phyloP scores from a whole-genome alignment of 2,888 invertebrate species.

The Pharmacophagus antenor region DNA sequence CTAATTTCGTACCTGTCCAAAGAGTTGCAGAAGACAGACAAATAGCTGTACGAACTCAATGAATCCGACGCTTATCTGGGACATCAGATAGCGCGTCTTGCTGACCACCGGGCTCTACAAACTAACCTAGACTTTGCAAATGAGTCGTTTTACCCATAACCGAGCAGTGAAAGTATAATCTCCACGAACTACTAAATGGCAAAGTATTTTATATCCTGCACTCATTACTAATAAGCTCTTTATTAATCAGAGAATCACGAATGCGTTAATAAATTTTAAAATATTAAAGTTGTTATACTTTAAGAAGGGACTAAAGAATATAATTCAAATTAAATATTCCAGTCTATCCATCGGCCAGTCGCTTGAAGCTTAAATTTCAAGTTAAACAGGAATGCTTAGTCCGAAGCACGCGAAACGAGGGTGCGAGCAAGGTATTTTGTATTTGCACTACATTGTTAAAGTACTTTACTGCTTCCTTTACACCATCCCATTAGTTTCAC shows the following conservation, averaged over 20 bases:
- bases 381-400: conserved; percentile 47
- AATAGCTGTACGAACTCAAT: background rate
- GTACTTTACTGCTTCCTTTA: conserved; percentile 17
- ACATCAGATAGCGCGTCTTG: background rate
- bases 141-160: no score
- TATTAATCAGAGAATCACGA: background rate
- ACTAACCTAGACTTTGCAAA: no score
- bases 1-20: background rate
- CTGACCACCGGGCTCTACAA: no score
- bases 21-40: background rate
- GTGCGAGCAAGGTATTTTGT: conserved; percentile 51
- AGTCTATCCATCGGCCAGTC: conserved; percentile 36
- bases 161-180: no score
- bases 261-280: no score
- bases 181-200: background rate
- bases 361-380: conserved; percentile 53
- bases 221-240: background rate
- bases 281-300: background rate
- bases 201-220: background rate
- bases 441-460: conserved; percentile 37
- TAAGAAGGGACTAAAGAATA: background rate
- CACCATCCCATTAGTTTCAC: conserved; percentile 1
- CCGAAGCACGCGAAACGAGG: conserved; percentile 42
- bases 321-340: background rate
- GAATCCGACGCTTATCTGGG: background rate